Evolutionary conservation across 2,888 invertebrate species (phyloP).

Genomic region (Disparrhopalites patrizii): DNA sequence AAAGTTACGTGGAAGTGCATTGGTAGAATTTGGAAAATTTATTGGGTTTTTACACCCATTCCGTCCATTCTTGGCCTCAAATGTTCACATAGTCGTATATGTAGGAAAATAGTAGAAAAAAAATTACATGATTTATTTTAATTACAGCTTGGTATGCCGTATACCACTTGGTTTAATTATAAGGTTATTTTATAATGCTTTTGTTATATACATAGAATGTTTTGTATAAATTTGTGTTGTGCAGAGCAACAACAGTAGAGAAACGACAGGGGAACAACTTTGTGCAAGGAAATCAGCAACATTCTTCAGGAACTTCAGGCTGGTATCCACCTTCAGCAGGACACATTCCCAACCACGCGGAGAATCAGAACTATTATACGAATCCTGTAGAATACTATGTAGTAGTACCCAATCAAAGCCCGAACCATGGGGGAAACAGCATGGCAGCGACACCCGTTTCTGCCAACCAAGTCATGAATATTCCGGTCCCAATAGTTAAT

Average conservation of each 20-base stretch:
- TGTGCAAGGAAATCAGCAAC: neutral
- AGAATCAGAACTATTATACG: constrained; percentile 1
- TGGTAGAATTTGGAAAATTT: too few species aligned
- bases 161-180: too few species aligned
- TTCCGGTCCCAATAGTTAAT: constrained; percentile 17
- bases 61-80: too few species aligned
- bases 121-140: too few species aligned
- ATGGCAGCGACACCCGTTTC: neutral
- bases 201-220: too few species aligned
- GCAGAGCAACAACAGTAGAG: neutral
- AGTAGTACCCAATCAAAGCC: constrained; percentile 21
- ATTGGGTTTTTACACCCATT: too few species aligned
- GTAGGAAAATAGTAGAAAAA: too few species aligned
- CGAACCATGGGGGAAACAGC: neutral
- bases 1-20: too few species aligned
- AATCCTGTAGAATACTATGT: constrained; percentile 22
- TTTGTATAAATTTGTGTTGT: too few species aligned
- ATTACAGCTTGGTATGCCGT: too few species aligned
- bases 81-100: too few species aligned
- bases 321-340: constrained; percentile 12
- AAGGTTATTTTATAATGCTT: too few species aligned
- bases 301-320: neutral
- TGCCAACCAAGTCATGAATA: neutral
- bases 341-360: constrained; percentile 4
- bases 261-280: neutral